phyloP scores from a whole-genome alignment of 2,113 vertebrate species.

The Erinaceus europaeus region DNA sequence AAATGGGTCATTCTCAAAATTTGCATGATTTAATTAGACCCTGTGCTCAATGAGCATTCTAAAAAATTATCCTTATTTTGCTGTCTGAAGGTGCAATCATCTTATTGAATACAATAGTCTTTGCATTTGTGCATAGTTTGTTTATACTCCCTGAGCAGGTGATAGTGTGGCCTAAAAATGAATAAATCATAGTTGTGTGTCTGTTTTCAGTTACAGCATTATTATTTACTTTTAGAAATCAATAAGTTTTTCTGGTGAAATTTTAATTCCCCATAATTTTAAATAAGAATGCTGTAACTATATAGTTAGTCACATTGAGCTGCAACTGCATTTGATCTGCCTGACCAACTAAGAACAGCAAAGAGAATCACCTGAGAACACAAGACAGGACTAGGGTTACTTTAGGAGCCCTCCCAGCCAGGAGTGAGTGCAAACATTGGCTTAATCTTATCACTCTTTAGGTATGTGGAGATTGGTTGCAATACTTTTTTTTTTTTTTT shows the following conservation, averaged over 20 bases:
- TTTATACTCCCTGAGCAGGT: background rate
- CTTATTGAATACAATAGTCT: slow-evolving; percentile 18
- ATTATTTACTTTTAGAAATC: background rate
- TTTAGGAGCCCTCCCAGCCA: too few relatives aligned
- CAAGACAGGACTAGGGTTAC: too few relatives aligned
- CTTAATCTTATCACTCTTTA: background rate
- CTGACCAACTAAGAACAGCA: too few relatives aligned
- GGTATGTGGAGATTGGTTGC: background rate
- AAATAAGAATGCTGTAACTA: background rate
- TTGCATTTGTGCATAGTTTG: slow-evolving; percentile 15
- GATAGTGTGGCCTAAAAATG: background rate
- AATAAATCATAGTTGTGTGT: background rate
- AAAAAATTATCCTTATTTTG: slow-evolving; percentile 28
- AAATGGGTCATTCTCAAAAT: background rate
- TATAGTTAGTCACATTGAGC: too few relatives aligned
- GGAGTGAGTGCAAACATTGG: too few relatives aligned
- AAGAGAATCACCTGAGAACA: too few relatives aligned
- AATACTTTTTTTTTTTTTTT: too few relatives aligned
- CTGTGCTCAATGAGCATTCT: background rate
- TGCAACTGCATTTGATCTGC: too few relatives aligned
- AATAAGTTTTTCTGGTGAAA: background rate
- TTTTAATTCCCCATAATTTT: slow-evolving; percentile 9
- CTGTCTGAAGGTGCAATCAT: background rate
- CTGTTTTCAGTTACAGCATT: background rate
- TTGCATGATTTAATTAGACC: slow-evolving; percentile 11